Percentiles rank a stretch among this genome's conserved stretches.
phyloP scores from a whole-genome alignment of 2,888 invertebrate species.

The Microdon myrmicae region DNA sequence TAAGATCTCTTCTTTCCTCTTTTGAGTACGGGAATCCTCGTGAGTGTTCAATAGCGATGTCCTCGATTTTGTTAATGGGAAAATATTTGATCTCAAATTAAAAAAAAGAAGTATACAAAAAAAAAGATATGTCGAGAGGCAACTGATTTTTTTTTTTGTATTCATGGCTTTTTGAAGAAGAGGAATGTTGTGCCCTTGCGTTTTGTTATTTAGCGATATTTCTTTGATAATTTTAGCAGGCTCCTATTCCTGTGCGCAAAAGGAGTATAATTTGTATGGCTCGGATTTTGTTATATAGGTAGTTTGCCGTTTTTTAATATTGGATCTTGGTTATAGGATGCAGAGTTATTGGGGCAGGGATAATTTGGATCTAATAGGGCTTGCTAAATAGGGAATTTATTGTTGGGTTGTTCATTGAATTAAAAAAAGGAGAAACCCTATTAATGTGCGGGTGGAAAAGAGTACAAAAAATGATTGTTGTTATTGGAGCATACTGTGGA shows the following conservation, averaged over 20 bases:
- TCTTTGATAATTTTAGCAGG: slow-evolving; percentile 33
- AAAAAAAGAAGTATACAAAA: too few species aligned
- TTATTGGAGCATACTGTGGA: too few species aligned
- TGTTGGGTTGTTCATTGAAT: slow-evolving; percentile 8
- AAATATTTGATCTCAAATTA: too few species aligned
- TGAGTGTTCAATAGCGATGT: slow-evolving; percentile 26
- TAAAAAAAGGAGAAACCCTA: too few species aligned
- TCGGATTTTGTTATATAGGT: slow-evolving; percentile 8
- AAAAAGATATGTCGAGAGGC: too few species aligned
- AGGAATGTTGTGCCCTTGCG: neutral
- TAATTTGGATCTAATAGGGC: slow-evolving; percentile 16
- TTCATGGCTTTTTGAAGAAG: slow-evolving; percentile 7
- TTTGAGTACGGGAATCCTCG: slow-evolving; percentile 25
- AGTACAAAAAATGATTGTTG: too few species aligned
- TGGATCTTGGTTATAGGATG: slow-evolving; percentile 15
- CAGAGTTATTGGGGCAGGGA: slow-evolving; percentile 26
- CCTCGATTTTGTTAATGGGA: slow-evolving; percentile 26
- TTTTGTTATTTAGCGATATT: slow-evolving; percentile 22
- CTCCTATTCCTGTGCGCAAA: slow-evolving; percentile 28
- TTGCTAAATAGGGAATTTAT: slow-evolving; percentile 10
- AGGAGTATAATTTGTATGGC: slow-evolving; percentile 13
- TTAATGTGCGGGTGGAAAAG: too few species aligned
- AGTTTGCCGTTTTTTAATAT: neutral
- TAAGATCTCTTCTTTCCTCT: slow-evolving; percentile 24
- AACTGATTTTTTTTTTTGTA: slow-evolving; percentile 11